phyloP scores from a whole-genome alignment of 1,140 invertebrate genomes.

The Caenorhabditis briggsae region DNA sequence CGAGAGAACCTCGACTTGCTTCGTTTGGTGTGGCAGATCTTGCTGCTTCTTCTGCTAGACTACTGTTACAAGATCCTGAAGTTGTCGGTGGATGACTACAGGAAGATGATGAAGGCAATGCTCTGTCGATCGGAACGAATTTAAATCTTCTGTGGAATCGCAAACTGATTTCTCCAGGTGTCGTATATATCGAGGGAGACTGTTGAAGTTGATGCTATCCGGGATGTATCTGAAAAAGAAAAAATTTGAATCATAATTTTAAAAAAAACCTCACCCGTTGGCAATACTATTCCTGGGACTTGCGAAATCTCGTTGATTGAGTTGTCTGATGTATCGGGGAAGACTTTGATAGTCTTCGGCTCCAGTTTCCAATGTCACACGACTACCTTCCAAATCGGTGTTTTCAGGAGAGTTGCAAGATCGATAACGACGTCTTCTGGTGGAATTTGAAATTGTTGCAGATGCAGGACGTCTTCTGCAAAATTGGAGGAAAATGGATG shows the following conservation, averaged over 20 bases:
- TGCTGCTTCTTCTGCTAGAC: conserved; percentile 27
- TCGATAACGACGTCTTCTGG: conserved; percentile 54
- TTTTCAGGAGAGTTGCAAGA: conserved; percentile 51
- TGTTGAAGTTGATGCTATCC: conserved; percentile 5
- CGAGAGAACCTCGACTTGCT: background rate
- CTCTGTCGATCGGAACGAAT: conserved; percentile 20
- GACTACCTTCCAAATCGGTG: background rate
- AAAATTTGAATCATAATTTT: background rate
- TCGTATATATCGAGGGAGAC: conserved; percentile 26
- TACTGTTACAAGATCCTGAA: conserved; percentile 18
- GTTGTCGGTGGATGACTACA: conserved; percentile 44
- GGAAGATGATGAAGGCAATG: conserved; percentile 13
- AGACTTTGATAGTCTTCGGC: conserved; percentile 34
- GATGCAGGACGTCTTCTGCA: conserved; percentile 26
- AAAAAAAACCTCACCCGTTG: conserved; percentile 1
- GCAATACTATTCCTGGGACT: conserved; percentile 23
- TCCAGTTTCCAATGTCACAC: conserved; percentile 1
- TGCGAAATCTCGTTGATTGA: conserved; percentile 29
- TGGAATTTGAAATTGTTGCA: background rate
- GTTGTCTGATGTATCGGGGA: conserved; percentile 39
- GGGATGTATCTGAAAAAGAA: conserved; percentile 4
- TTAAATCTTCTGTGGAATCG: conserved; percentile 15
- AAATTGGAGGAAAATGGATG: background rate
- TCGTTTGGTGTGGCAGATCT: background rate
- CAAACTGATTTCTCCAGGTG: conserved; percentile 16